phyloP scores from a whole-genome alignment of 2,888 invertebrate genomes.

The Calephelis perditalis region DNA sequence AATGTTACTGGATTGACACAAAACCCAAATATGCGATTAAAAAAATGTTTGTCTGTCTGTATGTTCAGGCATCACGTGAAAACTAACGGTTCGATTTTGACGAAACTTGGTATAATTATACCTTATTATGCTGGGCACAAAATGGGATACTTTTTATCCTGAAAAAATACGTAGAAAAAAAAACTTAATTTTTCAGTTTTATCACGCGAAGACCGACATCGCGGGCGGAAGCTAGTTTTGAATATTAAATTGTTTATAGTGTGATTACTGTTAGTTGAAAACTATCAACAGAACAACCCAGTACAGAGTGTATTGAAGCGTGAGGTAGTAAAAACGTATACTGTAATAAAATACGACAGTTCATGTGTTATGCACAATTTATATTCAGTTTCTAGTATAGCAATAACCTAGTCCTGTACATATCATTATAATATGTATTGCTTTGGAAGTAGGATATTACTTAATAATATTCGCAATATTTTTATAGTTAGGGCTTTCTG shows the following conservation, averaged over 20 bases:
- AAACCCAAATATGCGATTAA: too few species aligned
- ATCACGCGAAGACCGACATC: too few species aligned
- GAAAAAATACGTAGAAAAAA: too few species aligned
- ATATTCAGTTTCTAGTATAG: constrained; percentile 62
- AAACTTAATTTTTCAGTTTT: too few species aligned
- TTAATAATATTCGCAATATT: not conserved
- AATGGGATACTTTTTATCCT: too few species aligned
- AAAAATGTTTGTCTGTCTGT: too few species aligned
- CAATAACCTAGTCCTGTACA: constrained; percentile 48
- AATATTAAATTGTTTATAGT: constrained; percentile 5
- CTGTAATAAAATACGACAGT: constrained; percentile 28
- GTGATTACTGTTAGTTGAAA: constrained; percentile 20
- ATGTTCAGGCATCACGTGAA: too few species aligned
- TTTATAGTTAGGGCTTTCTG: too few species aligned
- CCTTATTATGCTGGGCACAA: too few species aligned
- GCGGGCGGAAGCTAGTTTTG: not conserved
- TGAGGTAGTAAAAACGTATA: constrained; percentile 21
- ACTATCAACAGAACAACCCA: constrained; percentile 13
- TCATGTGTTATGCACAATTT: constrained; percentile 64
- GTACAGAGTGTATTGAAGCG: constrained; percentile 16
- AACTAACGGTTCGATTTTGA: too few species aligned
- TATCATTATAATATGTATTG: constrained; percentile 42
- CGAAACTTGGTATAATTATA: too few species aligned
- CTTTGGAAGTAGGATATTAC: constrained; percentile 33
- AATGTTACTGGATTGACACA: too few species aligned